These are phyloP conservation scores for Glaucomys volans DNA, from an alignment of 2,113 vertebrate genomes.

Conservation along the genomic window DNA sequence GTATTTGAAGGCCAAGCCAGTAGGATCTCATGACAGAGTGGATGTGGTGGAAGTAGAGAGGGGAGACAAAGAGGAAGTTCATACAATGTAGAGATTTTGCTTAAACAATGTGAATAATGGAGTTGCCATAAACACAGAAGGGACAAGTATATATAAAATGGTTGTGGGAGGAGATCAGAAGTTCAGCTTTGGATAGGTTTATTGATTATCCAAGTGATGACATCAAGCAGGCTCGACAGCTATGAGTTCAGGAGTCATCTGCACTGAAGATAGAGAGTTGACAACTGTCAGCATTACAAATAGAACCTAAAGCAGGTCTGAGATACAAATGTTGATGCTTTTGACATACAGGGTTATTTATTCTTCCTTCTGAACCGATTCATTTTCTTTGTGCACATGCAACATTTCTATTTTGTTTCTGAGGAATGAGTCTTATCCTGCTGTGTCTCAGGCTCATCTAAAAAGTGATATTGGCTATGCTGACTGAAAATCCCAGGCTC, in stretches of 20 bases:
- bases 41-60: not conserved
- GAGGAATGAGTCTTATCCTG: not conserved
- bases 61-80: slow-evolving; percentile 28
- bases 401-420: slow-evolving; percentile 25
- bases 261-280: slow-evolving; percentile 13
- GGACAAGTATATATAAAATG: not conserved
- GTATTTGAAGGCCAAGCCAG: not conserved
- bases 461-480: not conserved
- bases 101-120: not conserved
- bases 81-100: not conserved
- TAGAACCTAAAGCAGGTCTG: slow-evolving; percentile 6
- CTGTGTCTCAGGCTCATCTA: not conserved
- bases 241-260: not conserved
- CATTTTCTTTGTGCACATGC: slow-evolving; percentile 20
- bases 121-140: not conserved
- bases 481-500: not conserved
- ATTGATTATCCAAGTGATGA: not conserved
- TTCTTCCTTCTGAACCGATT: not conserved
- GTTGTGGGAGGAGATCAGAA: not conserved
- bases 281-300: not conserved
- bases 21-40: not conserved
- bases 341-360: not conserved
- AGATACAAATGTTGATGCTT: not conserved
- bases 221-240: not conserved
- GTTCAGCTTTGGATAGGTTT: not conserved